A percentile compares a stretch with the other conserved stretches of the same genome.
phyloP scores from a whole-genome alignment of 2,888 invertebrate species.

The Dicycla oo region DNA sequence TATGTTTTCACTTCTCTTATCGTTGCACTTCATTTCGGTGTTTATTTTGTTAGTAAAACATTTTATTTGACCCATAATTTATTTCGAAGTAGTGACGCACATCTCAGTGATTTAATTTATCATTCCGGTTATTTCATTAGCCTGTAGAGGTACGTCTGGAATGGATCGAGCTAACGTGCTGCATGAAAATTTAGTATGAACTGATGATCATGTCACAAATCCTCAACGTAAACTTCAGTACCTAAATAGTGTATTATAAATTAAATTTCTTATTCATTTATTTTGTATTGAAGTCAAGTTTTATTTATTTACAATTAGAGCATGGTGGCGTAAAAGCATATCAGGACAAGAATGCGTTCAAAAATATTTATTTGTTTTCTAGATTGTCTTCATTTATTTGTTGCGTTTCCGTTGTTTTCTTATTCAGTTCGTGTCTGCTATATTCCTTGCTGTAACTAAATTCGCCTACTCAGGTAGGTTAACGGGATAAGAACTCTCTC shows the following conservation, averaged over 20 bases:
- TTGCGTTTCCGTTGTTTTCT: slow-evolving; percentile 65
- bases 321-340: slow-evolving; percentile 78
- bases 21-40: slow-evolving; percentile 87
- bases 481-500: slow-evolving; percentile 80
- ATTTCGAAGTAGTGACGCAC: slow-evolving; percentile 80
- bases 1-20: slow-evolving; percentile 85
- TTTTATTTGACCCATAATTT: slow-evolving; percentile 74
- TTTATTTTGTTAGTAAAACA: slow-evolving; percentile 77
- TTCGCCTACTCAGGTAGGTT: slow-evolving; percentile 73
- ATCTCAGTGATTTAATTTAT: slow-evolving; percentile 75
- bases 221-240: slow-evolving; percentile 66
- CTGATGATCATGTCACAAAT: slow-evolving; percentile 68
- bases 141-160: slow-evolving; percentile 84
- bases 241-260: slow-evolving; percentile 66
- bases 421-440: slow-evolving; percentile 70
- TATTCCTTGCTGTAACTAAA: slow-evolving; percentile 68
- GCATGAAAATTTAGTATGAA: slow-evolving; percentile 79
- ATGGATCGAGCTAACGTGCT: slow-evolving; percentile 82
- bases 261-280: slow-evolving; percentile 56
- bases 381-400: slow-evolving; percentile 65
- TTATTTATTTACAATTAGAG: slow-evolving; percentile 64
- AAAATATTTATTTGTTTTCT: slow-evolving; percentile 58
- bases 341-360: slow-evolving; percentile 50
- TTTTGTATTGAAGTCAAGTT: slow-evolving; percentile 53
- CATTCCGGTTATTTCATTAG: slow-evolving; percentile 82